A percentile compares a stretch with the other conserved stretches of the same genome.
Evolutionary conservation across 2,888 invertebrate genomes (phyloP).

Genomic region (Cactoblastis cactorum): DNA sequence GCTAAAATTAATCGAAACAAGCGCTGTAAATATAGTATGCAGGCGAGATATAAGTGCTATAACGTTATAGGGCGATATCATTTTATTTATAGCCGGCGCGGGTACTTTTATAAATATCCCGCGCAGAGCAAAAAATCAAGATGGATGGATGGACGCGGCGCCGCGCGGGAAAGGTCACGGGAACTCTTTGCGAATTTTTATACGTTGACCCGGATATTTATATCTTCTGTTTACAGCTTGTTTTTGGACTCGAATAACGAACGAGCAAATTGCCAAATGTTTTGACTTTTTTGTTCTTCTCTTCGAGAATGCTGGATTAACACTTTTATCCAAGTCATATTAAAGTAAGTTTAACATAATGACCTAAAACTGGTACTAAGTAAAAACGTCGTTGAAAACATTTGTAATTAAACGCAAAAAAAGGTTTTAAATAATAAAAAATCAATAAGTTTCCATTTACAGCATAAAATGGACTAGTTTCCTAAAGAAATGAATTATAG

Average conservation of each 20-base stretch:
- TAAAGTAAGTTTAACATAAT: no score
- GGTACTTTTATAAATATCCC: constrained; percentile 48
- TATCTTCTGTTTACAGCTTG: background rate
- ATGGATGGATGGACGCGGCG: constrained; percentile 28
- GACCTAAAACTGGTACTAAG: no score
- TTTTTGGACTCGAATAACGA: background rate
- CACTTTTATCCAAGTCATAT: no score
- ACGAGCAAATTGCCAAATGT: background rate
- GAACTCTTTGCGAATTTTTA: constrained; percentile 32
- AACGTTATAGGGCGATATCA: constrained; percentile 31
- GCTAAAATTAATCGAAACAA: constrained; percentile 51
- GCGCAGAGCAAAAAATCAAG: constrained; percentile 51
- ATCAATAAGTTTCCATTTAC: no score
- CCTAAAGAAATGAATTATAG: no score
- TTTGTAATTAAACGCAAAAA: no score
- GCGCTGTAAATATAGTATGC: constrained; percentile 54
- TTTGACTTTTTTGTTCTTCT: no score
- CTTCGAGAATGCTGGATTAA: no score
- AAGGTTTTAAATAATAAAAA: background rate
- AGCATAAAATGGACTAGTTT: no score
- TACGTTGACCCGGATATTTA: constrained; percentile 23
- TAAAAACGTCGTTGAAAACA: no score
- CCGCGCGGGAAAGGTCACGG: constrained; percentile 64
- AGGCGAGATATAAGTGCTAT: constrained; percentile 32
- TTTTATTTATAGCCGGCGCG: constrained; percentile 47